These are phyloP conservation scores for Psilopsiagon aurifrons DNA, from an alignment of 2,113 vertebrate genomes.

Conservation along the genomic window DNA sequence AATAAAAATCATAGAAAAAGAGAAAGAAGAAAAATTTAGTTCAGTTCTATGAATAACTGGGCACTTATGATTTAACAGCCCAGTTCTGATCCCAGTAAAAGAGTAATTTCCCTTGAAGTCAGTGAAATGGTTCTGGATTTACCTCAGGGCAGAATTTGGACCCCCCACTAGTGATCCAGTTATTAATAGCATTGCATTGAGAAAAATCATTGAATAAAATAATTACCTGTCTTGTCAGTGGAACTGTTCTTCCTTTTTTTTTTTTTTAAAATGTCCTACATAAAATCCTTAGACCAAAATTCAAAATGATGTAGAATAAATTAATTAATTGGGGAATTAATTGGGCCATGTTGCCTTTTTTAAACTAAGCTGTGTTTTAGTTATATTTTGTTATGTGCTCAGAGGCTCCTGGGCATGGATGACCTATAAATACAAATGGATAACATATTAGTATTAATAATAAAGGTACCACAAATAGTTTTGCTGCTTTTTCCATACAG, in stretches of 20 bases:
- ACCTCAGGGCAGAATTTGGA: slow-evolving; percentile 59
- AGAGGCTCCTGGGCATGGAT: slow-evolving; percentile 52
- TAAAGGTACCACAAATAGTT: slow-evolving; percentile 17
- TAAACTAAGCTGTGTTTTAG: slow-evolving; percentile 59
- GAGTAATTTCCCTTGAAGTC: slow-evolving; percentile 59
- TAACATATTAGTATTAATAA: slow-evolving; percentile 34
- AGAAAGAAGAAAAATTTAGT: neutral
- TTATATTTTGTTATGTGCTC: slow-evolving; percentile 66
- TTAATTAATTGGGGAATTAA: slow-evolving; percentile 76
- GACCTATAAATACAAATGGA: slow-evolving; percentile 64
- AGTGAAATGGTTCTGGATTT: slow-evolving; percentile 51
- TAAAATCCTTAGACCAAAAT: slow-evolving; percentile 66
- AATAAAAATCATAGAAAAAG: neutral
- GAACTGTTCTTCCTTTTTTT: neutral
- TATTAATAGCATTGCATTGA: slow-evolving; percentile 60
- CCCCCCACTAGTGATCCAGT: slow-evolving; percentile 28
- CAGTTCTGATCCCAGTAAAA: slow-evolving; percentile 46
- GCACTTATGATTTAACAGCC: slow-evolving; percentile 31
- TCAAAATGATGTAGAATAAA: slow-evolving; percentile 70
- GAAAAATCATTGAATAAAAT: slow-evolving; percentile 63
- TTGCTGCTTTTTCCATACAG: neutral
- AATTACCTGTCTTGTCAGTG: slow-evolving; percentile 60
- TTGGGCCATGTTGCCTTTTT: slow-evolving; percentile 71
- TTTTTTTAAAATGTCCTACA: slow-evolving; percentile 58
- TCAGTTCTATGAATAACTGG: slow-evolving; percentile 58